phyloP scores from a whole-genome alignment of 2,113 vertebrate species.

The Dicentrarchus labrax region DNA sequence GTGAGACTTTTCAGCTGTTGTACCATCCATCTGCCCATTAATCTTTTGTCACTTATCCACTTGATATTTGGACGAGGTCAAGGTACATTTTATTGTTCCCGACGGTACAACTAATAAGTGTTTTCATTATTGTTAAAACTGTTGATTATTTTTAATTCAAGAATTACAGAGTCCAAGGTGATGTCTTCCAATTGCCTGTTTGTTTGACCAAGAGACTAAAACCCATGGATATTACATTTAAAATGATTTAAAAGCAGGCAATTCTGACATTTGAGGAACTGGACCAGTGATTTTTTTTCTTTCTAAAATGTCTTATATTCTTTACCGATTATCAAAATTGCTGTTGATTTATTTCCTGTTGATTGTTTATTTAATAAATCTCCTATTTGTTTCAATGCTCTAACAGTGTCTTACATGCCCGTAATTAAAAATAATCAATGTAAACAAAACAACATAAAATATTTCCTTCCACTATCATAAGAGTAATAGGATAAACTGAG shows the following conservation, averaged over 20 bases:
- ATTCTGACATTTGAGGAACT: background rate
- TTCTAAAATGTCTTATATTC: too few species aligned
- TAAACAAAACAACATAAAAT: background rate
- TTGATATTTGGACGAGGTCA: background rate
- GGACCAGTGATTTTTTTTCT: background rate
- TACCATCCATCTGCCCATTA: slow-evolving; percentile 1
- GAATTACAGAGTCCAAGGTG: background rate
- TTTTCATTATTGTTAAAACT: background rate
- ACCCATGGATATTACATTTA: background rate
- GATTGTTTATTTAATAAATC: background rate
- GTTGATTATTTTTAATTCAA: background rate
- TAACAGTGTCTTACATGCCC: too few species aligned
- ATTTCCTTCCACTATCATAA: background rate
- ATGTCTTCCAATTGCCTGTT: background rate
- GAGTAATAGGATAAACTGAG: too few species aligned
- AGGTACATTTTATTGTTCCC: background rate
- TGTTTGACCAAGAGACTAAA: background rate
- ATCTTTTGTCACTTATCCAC: background rate
- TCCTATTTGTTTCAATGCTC: too few species aligned
- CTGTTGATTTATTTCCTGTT: background rate
- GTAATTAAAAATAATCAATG: background rate
- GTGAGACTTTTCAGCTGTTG: slow-evolving; percentile 11
- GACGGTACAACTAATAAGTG: background rate
- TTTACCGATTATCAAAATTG: background rate
- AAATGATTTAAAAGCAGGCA: background rate